Evolutionary conservation across 1,140 invertebrate species (phyloP).

Genomic region (Sweltsa coloradensis): DNA sequence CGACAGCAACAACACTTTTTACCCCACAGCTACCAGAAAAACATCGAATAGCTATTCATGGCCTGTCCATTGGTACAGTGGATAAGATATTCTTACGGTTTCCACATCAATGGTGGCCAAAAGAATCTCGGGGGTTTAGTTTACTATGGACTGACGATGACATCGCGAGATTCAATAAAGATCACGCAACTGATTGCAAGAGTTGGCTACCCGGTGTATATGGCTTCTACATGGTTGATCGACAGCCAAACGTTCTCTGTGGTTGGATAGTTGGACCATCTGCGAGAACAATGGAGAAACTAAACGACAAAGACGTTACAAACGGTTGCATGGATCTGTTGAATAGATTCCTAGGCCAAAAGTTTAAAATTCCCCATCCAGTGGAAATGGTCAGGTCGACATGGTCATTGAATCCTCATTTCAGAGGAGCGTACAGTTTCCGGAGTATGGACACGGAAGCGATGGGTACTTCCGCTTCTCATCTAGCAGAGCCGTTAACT

Average conservation of each 20-base stretch:
- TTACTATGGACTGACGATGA: conserved; percentile 40
- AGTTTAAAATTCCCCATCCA: no score
- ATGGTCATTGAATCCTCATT: conserved; percentile 55
- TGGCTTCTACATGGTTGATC: no score
- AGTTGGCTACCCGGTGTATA: no score
- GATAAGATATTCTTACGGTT: conserved; percentile 57
- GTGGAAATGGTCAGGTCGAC: conserved; percentile 45
- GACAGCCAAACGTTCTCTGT: no score
- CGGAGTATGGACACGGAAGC: conserved; percentile 40
- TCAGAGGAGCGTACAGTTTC: conserved; percentile 57
- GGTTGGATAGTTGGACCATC: no score
- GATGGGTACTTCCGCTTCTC: conserved; percentile 13
- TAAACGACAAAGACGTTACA: no score
- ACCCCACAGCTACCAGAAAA: conserved; percentile 43
- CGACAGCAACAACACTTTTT: conserved; percentile 38
- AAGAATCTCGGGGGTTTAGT: conserved; percentile 29
- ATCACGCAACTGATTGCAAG: no score
- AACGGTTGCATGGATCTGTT: no score
- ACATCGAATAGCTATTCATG: no score
- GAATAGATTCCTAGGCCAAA: no score
- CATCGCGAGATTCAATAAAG: conserved; percentile 21
- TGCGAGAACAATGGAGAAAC: no score
- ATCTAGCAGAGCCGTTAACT: conserved; percentile 17
- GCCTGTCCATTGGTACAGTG: conserved; percentile 54
- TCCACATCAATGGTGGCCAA: conserved; percentile 14